Evolutionary conservation across 2,113 vertebrate genomes (phyloP).

Genomic region (Lepus timidus): DNA sequence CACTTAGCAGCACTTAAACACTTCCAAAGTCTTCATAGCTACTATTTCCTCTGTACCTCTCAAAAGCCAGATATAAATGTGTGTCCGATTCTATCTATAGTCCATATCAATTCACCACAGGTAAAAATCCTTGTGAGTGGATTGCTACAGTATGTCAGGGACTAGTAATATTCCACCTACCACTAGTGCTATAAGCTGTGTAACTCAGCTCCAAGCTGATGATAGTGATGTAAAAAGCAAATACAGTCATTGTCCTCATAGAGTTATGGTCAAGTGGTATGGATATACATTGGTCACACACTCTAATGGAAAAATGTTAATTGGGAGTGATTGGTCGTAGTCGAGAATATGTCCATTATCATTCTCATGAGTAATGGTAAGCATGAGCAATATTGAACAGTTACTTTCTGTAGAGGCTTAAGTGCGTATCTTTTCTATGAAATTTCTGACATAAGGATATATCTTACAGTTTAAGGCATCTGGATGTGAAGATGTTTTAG

Average conservation of each 20-base stretch:
- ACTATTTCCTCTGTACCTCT: not conserved
- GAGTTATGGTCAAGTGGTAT: not conserved
- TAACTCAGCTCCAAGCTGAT: not conserved
- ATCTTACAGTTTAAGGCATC: not conserved
- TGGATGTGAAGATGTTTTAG: not conserved
- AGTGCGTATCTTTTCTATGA: not conserved
- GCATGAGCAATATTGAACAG: not conserved
- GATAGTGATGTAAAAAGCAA: not conserved
- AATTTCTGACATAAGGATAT: not conserved
- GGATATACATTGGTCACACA: not conserved
- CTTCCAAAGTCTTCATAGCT: not conserved
- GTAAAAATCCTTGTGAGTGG: not conserved
- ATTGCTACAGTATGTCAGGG: not conserved
- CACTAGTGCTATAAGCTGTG: not conserved
- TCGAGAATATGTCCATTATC: not conserved
- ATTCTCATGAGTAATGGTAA: not conserved
- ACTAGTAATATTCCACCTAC: not conserved
- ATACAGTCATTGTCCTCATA: not conserved
- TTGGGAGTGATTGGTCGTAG: not conserved
- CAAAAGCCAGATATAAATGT: not conserved
- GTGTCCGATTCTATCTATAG: not conserved
- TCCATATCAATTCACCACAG: not conserved
- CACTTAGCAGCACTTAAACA: not conserved
- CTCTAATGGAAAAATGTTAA: not conserved
- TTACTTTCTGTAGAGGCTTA: constrained; percentile 14